Evolutionary conservation across 2,113 vertebrate genomes (phyloP).

Genomic region (Datnioides undecimradiatus): DNA sequence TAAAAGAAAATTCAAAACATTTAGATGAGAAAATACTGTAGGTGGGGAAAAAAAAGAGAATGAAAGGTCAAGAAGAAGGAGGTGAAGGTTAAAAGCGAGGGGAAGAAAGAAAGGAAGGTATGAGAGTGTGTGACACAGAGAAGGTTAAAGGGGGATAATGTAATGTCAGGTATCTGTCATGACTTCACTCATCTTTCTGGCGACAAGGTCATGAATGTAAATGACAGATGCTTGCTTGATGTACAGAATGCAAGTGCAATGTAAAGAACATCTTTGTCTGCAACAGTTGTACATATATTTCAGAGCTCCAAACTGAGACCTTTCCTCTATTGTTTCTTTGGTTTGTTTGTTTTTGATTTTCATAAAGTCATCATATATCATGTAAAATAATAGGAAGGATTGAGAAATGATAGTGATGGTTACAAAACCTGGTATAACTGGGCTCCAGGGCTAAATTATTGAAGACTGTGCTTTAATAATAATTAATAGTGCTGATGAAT

Average conservation of each 20-base stretch:
- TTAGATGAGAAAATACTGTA: slow-evolving; percentile 35
- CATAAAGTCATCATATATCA: too few relatives aligned
- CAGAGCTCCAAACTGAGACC: too few relatives aligned
- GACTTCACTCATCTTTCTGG: slow-evolving; percentile 74
- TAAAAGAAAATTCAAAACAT: slow-evolving; percentile 23
- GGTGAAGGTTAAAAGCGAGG: slow-evolving; percentile 70
- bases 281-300: slow-evolving; percentile 2
- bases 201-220: slow-evolving; percentile 81
- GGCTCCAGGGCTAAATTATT: too few relatives aligned
- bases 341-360: too few relatives aligned
- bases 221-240: slow-evolving; percentile 70
- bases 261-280: slow-evolving; percentile 51
- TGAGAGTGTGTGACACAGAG: slow-evolving; percentile 41
- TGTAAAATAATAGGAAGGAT: too few relatives aligned
- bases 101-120: slow-evolving; percentile 40
- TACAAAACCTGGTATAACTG: too few relatives aligned
- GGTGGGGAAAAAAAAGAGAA: slow-evolving; percentile 26
- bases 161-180: slow-evolving; percentile 80
- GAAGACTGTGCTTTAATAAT: too few relatives aligned
- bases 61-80: slow-evolving; percentile 58
- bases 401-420: too few relatives aligned
- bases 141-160: slow-evolving; percentile 80
- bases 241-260: slow-evolving; percentile 59
- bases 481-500: too few relatives aligned
- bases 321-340: too few relatives aligned